These are phyloP conservation scores for Dufourea novaeangliae DNA, from an alignment of 1,140 invertebrate genomes.

Conservation along the genomic window DNA sequence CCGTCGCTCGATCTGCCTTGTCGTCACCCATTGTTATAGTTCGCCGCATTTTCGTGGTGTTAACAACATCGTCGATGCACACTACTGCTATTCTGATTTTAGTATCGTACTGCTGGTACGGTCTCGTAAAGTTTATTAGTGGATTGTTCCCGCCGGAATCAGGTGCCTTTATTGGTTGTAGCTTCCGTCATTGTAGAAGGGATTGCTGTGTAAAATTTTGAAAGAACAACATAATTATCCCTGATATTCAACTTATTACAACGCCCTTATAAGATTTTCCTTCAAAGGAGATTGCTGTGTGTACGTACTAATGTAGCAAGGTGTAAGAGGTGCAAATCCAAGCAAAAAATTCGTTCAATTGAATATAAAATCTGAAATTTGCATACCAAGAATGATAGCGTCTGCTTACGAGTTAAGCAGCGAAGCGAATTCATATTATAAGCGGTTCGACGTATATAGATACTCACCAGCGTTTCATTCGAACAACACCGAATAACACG, in stretches of 20 bases:
- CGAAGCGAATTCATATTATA: neutral
- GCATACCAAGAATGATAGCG: neutral
- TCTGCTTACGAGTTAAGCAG: neutral
- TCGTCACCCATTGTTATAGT: constrained; percentile 12
- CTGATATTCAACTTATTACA: too few species aligned
- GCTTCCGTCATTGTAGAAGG: too few species aligned
- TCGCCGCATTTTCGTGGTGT: constrained; percentile 5
- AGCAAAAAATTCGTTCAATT: too few species aligned
- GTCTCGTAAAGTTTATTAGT: neutral
- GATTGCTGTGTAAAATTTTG: too few species aligned
- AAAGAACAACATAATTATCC: too few species aligned
- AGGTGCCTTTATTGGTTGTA: neutral
- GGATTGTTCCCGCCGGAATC: neutral
- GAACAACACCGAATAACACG: neutral
- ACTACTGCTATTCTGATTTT: neutral
- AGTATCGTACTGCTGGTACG: neutral
- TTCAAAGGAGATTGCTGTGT: too few species aligned
- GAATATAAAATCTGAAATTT: constrained; percentile 10
- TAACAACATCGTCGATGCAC: neutral
- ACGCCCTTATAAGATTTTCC: too few species aligned
- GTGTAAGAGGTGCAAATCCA: too few species aligned
- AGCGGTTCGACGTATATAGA: neutral
- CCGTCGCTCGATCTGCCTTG: constrained; percentile 6
- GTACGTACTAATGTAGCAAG: too few species aligned
- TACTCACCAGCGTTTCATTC: neutral